phyloP scores from a whole-genome alignment of 2,888 invertebrate species.

The Ommatoiulus sabulosus region DNA sequence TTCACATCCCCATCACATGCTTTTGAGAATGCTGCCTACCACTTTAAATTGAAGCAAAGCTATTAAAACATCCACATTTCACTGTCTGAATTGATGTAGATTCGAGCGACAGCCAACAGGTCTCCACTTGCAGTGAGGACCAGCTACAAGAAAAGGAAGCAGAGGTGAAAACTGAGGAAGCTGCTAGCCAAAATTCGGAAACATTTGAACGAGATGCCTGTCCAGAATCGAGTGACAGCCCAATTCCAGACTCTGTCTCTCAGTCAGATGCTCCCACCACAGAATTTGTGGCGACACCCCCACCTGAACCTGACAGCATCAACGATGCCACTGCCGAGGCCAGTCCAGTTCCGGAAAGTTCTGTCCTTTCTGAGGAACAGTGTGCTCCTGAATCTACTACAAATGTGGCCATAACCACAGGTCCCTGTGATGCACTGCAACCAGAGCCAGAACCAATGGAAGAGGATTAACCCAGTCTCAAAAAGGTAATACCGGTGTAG shows the following conservation, averaged over 20 bases:
- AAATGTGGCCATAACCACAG: background rate
- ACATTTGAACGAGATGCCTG: background rate
- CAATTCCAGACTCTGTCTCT: slow-evolving; percentile 46
- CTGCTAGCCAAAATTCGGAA: background rate
- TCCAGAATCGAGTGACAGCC: slow-evolving; percentile 21
- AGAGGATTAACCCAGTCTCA: slow-evolving; percentile 1
- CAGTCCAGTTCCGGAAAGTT: background rate
- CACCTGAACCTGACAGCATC: background rate
- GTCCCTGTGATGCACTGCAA: background rate
- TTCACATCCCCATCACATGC: too few species aligned
- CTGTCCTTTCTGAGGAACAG: background rate
- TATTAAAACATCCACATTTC: too few species aligned
- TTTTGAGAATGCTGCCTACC: too few species aligned
- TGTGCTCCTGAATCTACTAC: background rate
- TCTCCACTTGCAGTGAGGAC: slow-evolving; percentile 7
- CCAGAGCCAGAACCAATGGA: slow-evolving; percentile 47
- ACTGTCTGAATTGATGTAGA: background rate
- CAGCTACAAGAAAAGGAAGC: background rate
- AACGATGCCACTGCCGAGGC: background rate
- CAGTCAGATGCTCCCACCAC: background rate
- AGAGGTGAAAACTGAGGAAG: background rate
- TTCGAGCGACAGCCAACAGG: background rate
- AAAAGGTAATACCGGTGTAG: background rate
- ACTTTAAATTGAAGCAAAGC: too few species aligned
- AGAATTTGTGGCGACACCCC: background rate